Conservation (phyloP, 2,888 invertebrate genomes). For the Eupithecia dodoneata region DNA sequence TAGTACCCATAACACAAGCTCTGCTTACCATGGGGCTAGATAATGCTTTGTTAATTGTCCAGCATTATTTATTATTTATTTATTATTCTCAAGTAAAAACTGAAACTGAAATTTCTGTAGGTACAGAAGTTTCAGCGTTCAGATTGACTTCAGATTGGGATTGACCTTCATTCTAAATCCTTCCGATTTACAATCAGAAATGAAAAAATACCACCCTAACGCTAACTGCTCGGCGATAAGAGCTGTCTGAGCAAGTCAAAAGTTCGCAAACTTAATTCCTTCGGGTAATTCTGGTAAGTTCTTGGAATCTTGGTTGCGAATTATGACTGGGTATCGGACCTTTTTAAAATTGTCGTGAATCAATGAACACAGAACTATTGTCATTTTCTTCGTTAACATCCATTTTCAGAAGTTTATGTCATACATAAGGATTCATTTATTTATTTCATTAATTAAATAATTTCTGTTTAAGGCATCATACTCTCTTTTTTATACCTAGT, state of each 20-base stretch:
- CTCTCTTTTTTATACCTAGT: not conserved
- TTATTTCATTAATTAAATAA: not conserved
- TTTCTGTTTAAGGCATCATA: not conserved
- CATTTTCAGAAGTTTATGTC: not conserved
- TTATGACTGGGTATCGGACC: slow-evolving; percentile 59
- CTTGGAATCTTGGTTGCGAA: slow-evolving; percentile 69
- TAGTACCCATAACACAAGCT: too few relatives aligned
- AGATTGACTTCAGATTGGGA: not conserved
- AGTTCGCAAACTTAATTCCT: slow-evolving; percentile 76
- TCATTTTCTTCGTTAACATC: not conserved
- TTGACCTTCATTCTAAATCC: slow-evolving; percentile 5
- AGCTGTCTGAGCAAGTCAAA: slow-evolving; percentile 64
- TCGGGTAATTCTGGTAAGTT: slow-evolving; percentile 69
- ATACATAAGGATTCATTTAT: too few relatives aligned
- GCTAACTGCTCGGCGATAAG: slow-evolving; percentile 60
- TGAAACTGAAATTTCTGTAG: not conserved
- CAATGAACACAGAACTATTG: not conserved
- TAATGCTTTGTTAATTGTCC: too few relatives aligned
- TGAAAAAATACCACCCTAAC: slow-evolving; percentile 19
- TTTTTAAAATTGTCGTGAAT: not conserved
- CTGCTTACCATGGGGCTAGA: too few relatives aligned
- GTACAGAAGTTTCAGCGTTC: not conserved
- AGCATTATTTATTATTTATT: too few relatives aligned
- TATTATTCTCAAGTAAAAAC: too few relatives aligned
- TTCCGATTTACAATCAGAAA: slow-evolving; percentile 8